Conservation (phyloP, 2,797 vertebrate genomes). For the Gephyroberyx darwinii region DNA sequence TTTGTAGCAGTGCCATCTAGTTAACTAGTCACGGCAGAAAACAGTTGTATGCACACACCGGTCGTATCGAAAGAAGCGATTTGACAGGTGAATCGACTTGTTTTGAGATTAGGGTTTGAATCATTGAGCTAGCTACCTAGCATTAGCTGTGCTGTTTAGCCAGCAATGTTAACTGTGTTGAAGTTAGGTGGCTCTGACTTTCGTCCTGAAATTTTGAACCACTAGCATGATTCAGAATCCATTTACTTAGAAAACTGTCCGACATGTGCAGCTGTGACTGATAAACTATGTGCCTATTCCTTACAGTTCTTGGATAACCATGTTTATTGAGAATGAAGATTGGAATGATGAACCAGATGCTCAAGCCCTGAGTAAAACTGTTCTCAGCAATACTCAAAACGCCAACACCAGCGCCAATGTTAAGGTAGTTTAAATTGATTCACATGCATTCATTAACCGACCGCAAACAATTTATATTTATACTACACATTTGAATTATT, state of each 20-base stretch:
- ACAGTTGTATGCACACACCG: background rate
- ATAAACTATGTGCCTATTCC: background rate
- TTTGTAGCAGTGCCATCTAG: background rate
- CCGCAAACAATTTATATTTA: background rate
- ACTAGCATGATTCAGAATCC: background rate
- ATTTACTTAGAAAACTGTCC: no score
- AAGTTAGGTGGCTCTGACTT: no score
- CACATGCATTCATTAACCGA: background rate
- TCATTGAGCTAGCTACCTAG: background rate
- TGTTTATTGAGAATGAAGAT: conserved; percentile 82
- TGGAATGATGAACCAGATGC: conserved; percentile 77
- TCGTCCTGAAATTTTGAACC: background rate
- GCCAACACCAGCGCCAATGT: conserved; percentile 15
- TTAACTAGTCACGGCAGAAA: background rate
- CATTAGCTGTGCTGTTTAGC: no score
- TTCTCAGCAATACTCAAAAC: conserved; percentile 16
- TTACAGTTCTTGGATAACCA: conserved; percentile 46
- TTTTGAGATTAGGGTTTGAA: conserved; percentile 19
- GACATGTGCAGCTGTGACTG: background rate
- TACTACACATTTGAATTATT: no score
- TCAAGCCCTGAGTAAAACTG: conserved; percentile 29
- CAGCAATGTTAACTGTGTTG: no score
- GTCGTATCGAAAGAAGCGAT: background rate
- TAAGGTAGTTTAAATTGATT: conserved; percentile 54
- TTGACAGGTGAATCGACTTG: background rate